Percentiles rank a stretch among this genome's conserved stretches.
Conservation (phyloP, 2,888 invertebrate species). For the Acanthococcus lagerstroemiae region DNA sequence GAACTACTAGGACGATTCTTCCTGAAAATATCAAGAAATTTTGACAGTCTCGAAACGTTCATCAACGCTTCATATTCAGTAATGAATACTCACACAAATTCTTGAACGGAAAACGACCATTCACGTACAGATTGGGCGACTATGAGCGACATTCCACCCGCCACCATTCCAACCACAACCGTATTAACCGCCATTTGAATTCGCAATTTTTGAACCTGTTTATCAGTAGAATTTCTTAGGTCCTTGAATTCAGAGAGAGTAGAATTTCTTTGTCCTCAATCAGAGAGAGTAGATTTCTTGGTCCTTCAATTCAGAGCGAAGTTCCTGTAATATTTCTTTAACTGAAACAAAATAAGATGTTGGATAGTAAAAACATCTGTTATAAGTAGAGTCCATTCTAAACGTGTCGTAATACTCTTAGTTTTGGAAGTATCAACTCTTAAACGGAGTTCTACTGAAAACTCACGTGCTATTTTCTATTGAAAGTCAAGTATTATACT, state of each 20-base stretch:
- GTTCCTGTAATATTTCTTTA: background rate
- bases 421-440: too few species aligned
- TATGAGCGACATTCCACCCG: background rate
- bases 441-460: too few species aligned
- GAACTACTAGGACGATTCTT: background rate
- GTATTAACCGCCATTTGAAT: background rate
- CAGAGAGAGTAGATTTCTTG: too few species aligned
- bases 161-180: background rate
- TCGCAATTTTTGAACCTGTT: background rate
- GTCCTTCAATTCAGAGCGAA: too few species aligned
- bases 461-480: too few species aligned
- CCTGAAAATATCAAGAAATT: background rate
- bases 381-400: too few species aligned
- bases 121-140: background rate
- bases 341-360: background rate
- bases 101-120: background rate
- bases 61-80: background rate
- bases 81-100: background rate
- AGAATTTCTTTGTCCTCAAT: too few species aligned
- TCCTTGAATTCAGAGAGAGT: background rate
- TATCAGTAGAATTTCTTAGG: background rate
- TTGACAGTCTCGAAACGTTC: background rate
- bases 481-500: too few species aligned
- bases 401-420: too few species aligned
- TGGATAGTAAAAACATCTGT: background rate